Evolutionary conservation across 2,113 vertebrate species (phyloP), one percentile per base, ranked within the genome.

Genomic region (Rhegmatorhina hoffmannsi): DNA sequence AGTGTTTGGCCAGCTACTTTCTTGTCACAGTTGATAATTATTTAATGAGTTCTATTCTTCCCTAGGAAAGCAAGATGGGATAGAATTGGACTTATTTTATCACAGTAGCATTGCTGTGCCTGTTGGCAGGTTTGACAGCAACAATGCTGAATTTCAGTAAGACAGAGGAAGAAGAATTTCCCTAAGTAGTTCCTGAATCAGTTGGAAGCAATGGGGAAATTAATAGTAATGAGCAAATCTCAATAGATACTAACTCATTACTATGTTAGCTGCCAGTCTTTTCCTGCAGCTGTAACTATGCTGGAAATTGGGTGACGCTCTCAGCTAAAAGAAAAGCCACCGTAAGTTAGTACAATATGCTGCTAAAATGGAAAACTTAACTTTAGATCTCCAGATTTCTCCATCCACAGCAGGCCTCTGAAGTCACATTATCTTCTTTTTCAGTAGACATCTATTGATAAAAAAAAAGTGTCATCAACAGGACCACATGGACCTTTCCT

Each of bases 101-200:
- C 86, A 81, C 50, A 69, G 90, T 74, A 74, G 91, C 69, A 85
- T 90, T 91, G 94, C 91, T 89, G 93, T 0, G 47, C 81, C 87
- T 93, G 89, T 95, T 93, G 94, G 95, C 92, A 87, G 63, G 34
- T 94, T 92, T 95, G 94, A 93, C 46, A 92, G 72, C 64, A 84
- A n/a, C 75, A 88, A 84, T 11, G 23, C 77, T 94, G 92, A 92
- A 97, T 95, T 97, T 85, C 83, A 91, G 89, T 68, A 91, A 92
- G 91, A 94, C 70, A 91, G 95, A 93, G 96, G 93, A 96, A 95
- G 92, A 96, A 95, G 91, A 94, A 97, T 97, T 97, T 97, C 96
- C 94, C 93, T 97, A 97, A 97, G 95, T 96, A 90, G 83, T 59
- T 95, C 82, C 73, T 91, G 85, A 90, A 94, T 90, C 53, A 69